These are phyloP conservation scores for Protosalanx chinensis DNA, from an alignment of 2,797 vertebrate genomes.

Conservation along the genomic window DNA sequence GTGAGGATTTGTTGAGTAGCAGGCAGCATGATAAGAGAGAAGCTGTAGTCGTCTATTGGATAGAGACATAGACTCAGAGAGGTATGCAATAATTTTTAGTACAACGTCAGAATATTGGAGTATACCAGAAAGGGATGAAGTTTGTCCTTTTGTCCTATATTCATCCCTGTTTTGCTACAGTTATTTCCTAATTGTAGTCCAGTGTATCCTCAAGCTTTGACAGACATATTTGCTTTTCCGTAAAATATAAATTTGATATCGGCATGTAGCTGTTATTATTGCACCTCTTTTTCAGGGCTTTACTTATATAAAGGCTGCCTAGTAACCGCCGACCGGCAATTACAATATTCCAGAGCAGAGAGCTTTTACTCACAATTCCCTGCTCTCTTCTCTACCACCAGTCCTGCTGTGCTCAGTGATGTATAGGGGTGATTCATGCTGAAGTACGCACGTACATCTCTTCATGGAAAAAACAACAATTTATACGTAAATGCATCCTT, in stretches of 20 bases:
- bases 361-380: conserved; percentile 17
- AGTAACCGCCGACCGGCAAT: conserved; percentile 28
- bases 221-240: not conserved
- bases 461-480: not conserved
- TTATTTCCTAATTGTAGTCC: no score
- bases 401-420: conserved; percentile 18
- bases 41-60: not conserved
- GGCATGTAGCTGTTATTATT: conserved; percentile 13
- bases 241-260: conserved; percentile 12
- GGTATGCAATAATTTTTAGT: not conserved
- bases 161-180: no score
- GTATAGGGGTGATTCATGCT: not conserved
- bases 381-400: conserved; percentile 11
- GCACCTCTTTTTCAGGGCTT: conserved; percentile 16
- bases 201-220: not conserved
- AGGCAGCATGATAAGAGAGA: not conserved
- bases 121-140: no score
- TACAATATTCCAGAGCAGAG: conserved; percentile 11
- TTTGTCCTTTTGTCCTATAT: no score
- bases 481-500: not conserved
- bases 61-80: not conserved
- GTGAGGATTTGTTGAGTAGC: not conserved
- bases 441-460: not conserved
- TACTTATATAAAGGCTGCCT: conserved; percentile 41
- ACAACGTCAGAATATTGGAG: not conserved